These are phyloP conservation scores for Hetaerina americana DNA, from an alignment of 1,140 invertebrate genomes.

Conservation along the genomic window DNA sequence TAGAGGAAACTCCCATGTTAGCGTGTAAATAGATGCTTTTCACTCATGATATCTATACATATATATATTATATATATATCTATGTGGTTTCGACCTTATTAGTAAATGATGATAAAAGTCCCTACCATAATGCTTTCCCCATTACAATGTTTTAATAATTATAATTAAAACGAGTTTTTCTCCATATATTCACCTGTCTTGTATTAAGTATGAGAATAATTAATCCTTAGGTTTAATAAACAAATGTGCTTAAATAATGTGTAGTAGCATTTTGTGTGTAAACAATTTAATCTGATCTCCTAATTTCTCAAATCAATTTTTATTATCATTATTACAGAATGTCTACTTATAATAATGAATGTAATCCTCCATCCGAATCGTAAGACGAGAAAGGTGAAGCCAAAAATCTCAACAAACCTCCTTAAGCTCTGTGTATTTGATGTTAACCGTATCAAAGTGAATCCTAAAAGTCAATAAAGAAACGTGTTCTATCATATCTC, in stretches of 20 bases:
- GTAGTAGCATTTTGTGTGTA: background rate
- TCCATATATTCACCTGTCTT: background rate
- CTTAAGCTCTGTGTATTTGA: background rate
- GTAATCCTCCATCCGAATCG: background rate
- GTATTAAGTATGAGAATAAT: conserved; percentile 1
- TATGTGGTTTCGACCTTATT: background rate
- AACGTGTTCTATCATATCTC: background rate
- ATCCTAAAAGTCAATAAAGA: background rate
- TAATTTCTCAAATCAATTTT: conserved; percentile 1
- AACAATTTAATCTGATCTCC: background rate
- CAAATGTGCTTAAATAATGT: background rate
- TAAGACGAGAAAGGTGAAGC: background rate
- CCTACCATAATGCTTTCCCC: background rate
- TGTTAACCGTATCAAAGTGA: background rate
- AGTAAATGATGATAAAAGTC: background rate
- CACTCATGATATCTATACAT: background rate
- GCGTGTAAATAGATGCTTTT: background rate
- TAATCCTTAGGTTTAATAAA: background rate
- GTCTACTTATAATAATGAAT: background rate
- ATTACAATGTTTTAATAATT: background rate
- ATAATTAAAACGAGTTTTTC: background rate
- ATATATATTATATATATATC: conserved; percentile 1
- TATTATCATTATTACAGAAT: conserved; percentile 1
- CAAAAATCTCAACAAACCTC: background rate
- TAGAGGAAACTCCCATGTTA: background rate